Evolutionary conservation across 2,797 vertebrate genomes (phyloP), one percentile per base, ranked within the genome.

Genomic region (Pseudochromis fuscus): DNA sequence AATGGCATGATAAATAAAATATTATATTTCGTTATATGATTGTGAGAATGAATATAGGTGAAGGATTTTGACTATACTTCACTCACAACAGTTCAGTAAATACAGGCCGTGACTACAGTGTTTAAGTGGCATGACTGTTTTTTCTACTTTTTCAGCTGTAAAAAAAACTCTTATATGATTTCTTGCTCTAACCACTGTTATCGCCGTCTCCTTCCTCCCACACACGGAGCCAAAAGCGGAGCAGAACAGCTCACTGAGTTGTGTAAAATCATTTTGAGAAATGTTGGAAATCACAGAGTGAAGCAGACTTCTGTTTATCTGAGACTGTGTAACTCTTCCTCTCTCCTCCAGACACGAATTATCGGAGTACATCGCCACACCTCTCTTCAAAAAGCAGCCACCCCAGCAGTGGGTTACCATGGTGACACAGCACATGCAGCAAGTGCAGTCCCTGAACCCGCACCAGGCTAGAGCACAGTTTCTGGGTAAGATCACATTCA

Each of bases 401-500:
- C 91, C 95, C 0, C 95, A 96, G 35, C 93, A 95, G 40, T 99
- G 98, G 98, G 92, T 97, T 81, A 91, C 93, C 82, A 94, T 96
- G 94, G 94, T 95, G 78, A 95, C 93, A 9, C 95, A 96, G 86
- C 96, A 98, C 79, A 92, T 94, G 91, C 96, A 96, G 79, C 96
- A 98, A 78, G 94, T 95, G 0, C 96, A 97, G 89, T 94, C 93
- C 0, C 92, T 99, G 82, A 97, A 93, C 31, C 93, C 95, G 8
- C 97, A 99, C 84, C 97, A 98, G 87, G 97, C 97, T 77, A 91
- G 96, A 23, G 95, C 97, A 0, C 98, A 99, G 91, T 98, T 99
- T 90, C 87, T 99, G 74, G 97, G 98, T 98, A 78, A 73, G 82
- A 71, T 16, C 25, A 92, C 75, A n/a, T 27, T n/a, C 8, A 19